Percentiles rank a stretch among this genome's conserved stretches.
These are phyloP conservation scores for Geothlypis trichas DNA, from an alignment of 2,113 vertebrate genomes.

Conservation along the genomic window DNA sequence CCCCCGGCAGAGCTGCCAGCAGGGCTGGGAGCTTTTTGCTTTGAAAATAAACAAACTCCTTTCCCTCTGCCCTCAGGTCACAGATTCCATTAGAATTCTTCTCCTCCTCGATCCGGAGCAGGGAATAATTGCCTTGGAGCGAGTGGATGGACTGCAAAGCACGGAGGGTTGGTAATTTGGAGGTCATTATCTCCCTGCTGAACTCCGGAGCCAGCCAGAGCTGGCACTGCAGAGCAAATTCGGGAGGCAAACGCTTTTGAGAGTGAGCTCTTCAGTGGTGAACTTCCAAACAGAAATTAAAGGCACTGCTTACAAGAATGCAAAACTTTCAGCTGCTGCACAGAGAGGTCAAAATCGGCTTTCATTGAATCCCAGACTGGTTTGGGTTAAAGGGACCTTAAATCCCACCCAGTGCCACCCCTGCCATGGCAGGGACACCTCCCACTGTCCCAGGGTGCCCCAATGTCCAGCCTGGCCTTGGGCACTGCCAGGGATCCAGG, in stretches of 20 bases:
- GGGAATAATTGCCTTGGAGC: background rate
- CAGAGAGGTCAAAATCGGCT: background rate
- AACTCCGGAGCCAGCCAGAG: background rate
- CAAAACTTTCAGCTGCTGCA: background rate
- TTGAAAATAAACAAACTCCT: background rate
- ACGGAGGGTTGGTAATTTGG: background rate
- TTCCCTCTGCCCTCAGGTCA: background rate
- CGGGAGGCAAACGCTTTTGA: background rate
- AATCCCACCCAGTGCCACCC: fast-evolving
- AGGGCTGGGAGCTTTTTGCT: background rate
- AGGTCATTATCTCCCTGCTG: background rate
- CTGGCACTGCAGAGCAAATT: background rate
- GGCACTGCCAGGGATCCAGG: background rate
- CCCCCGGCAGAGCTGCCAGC: background rate
- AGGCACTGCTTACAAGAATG: background rate
- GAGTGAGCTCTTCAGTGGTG: background rate
- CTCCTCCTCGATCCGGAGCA: background rate
- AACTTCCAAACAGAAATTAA: background rate
- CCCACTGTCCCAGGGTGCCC: background rate
- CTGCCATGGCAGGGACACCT: background rate
- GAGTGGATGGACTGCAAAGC: background rate
- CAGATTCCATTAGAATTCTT: background rate
- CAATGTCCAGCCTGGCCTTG: background rate
- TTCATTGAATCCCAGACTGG: fast-evolving
- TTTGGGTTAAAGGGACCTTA: fast-evolving